Percentiles rank a stretch among this genome's conserved stretches.
These are phyloP conservation scores for Eledone cirrhosa DNA, from an alignment of 2,888 invertebrate species.

Conservation along the genomic window DNA sequence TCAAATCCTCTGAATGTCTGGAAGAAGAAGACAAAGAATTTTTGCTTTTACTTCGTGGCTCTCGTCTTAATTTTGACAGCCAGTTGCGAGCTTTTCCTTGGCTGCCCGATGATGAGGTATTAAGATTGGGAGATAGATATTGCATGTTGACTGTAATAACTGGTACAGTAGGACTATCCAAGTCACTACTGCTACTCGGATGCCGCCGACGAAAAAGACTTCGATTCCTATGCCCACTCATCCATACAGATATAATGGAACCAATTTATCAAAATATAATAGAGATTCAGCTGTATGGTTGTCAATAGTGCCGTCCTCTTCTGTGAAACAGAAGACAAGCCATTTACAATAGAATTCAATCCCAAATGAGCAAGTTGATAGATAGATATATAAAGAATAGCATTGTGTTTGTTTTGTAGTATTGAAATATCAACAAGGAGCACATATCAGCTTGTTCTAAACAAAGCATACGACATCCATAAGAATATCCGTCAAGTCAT, in stretches of 20 bases:
- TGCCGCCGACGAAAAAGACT: conserved; percentile 21
- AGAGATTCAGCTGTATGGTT: no score
- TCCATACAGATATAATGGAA: conserved; percentile 16
- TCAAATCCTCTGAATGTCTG: conserved; percentile 98
- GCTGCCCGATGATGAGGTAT: conserved; percentile 26
- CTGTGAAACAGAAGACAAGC: no score
- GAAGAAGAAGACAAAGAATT: conserved; percentile 65
- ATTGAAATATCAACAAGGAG: no score
- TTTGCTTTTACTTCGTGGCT: conserved; percentile 33
- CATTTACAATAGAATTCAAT: no score
- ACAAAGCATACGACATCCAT: no score
- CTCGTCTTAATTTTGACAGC: conserved; percentile 30
- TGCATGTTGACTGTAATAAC: conserved; percentile 32
- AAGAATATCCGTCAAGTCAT: no score
- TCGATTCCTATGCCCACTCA: conserved; percentile 20
- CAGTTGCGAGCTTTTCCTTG: conserved; percentile 31
- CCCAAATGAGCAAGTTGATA: no score
- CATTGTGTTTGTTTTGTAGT: no score
- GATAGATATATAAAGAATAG: no score
- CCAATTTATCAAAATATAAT: conserved; percentile 7
- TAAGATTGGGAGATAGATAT: conserved; percentile 35
- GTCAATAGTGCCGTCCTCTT: no score
- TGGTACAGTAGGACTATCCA: conserved; percentile 14
- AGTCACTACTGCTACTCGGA: conserved; percentile 15
- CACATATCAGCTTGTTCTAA: no score